Conservation (phyloP, 2,797 vertebrate genomes). For the Helicolenus hilgendorfi region DNA sequence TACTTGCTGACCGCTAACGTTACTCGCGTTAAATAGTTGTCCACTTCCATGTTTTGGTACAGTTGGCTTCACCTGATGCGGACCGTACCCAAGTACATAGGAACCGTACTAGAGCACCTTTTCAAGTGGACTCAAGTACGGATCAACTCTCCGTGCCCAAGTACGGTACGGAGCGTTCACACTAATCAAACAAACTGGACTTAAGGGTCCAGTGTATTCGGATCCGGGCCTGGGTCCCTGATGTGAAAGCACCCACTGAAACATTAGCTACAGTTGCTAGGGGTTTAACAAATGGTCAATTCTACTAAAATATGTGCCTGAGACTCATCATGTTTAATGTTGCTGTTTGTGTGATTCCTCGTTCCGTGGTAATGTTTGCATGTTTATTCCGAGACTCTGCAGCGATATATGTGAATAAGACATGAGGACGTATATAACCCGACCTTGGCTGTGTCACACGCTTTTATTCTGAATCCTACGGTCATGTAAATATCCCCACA, state of each 20-base stretch:
- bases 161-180: no score
- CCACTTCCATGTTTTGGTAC: no score
- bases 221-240: no score
- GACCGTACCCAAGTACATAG: no score
- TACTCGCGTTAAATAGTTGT: no score
- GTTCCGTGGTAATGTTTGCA: not conserved
- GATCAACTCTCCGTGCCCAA: fast-evolving
- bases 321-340: not conserved
- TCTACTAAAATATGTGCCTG: not conserved
- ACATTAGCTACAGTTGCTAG: not conserved
- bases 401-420: not conserved
- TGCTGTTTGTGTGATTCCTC: not conserved
- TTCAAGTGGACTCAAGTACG: no score
- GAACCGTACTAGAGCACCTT: no score
- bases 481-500: slow-evolving; percentile 5
- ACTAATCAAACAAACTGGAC: no score
- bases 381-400: not conserved
- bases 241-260: no score
- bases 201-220: fast-evolving
- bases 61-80: no score
- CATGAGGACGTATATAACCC: not conserved
- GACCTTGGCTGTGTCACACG: not conserved
- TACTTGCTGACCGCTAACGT: no score
- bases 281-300: not conserved
- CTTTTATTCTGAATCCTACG: not conserved